These are phyloP conservation scores for Orycteropus afer DNA, from an alignment of 2,113 vertebrate genomes.

Conservation along the genomic window DNA sequence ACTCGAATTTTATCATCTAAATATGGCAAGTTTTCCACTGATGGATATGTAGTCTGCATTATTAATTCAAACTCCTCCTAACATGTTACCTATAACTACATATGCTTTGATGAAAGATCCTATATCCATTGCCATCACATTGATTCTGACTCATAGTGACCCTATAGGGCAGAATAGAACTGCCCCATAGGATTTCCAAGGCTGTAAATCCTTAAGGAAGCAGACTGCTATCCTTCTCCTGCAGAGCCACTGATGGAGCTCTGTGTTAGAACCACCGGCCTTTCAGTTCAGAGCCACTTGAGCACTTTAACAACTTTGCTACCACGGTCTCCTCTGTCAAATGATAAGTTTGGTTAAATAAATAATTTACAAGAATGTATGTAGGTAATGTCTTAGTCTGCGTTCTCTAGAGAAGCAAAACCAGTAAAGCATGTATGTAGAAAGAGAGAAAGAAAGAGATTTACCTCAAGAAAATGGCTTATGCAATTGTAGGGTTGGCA, in stretches of 20 bases:
- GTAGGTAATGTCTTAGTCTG: neutral
- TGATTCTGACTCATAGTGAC: neutral
- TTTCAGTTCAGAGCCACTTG: neutral
- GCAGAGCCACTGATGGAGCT: neutral
- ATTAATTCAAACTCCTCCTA: neutral
- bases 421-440: neutral
- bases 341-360: neutral
- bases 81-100: conserved; percentile 6
- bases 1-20: neutral
- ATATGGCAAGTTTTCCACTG: neutral
- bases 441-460: no score
- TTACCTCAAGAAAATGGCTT: neutral
- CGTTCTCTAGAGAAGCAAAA: neutral
- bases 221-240: neutral
- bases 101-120: conserved; percentile 47
- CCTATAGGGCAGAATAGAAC: neutral
- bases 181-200: neutral
- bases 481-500: neutral
- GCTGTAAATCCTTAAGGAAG: neutral
- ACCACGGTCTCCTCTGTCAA: neutral
- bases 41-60: neutral
- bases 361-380: neutral
- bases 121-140: neutral
- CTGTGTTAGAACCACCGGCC: neutral
- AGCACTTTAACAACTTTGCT: neutral